Conservation (phyloP, 2,113 vertebrate species). For the Chauna torquata region DNA sequence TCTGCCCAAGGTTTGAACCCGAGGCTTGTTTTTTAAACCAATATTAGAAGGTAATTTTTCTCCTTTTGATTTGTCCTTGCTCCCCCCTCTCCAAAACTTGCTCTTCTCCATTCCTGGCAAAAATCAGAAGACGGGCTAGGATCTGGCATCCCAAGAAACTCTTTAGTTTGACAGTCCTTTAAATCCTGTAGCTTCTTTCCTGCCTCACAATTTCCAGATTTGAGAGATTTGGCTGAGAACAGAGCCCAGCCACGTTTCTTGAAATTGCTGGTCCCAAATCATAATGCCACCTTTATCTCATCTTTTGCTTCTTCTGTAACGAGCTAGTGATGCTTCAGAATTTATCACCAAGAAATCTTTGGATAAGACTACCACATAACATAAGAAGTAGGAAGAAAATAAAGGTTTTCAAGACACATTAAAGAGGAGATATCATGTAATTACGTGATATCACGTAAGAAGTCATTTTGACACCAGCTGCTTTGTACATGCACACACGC, state of each 20-base stretch:
- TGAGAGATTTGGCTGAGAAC: background rate
- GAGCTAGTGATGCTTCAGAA: background rate
- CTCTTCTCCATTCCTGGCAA: background rate
- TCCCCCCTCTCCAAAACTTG: background rate
- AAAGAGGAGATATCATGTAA: background rate
- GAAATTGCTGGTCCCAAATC: background rate
- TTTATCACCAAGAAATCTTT: background rate
- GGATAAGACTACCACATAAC: background rate
- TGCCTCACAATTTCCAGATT: background rate
- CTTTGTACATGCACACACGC: background rate
- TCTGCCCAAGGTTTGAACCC: slow-evolving; percentile 62
- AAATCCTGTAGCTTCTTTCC: background rate
- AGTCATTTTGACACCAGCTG: background rate
- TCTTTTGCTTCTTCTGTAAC: background rate
- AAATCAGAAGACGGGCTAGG: background rate
- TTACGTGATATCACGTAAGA: background rate
- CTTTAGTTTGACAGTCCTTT: background rate
- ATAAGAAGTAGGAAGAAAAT: background rate
- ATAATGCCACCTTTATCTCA: background rate
- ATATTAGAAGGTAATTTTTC: background rate
- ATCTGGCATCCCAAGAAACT: background rate
- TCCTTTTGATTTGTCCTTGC: background rate
- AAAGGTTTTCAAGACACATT: background rate
- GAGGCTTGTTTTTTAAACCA: background rate
- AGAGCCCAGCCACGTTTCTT: background rate